phyloP scores from a whole-genome alignment of 1,140 invertebrate genomes.

The Octopus sinensis region DNA sequence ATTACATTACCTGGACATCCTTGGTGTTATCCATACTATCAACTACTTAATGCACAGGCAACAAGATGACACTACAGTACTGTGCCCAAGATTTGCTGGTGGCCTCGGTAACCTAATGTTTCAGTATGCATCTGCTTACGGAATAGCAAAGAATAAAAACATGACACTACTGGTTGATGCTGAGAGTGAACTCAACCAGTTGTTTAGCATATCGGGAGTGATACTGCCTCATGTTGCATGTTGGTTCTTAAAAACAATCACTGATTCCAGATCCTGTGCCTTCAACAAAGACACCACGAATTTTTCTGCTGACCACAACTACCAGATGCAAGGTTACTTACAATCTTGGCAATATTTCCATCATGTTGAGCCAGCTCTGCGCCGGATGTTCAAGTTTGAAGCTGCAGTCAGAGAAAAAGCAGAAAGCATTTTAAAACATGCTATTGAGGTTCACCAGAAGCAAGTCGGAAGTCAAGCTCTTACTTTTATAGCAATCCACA shows the following conservation, averaged over 20 bases:
- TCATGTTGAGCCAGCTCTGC: constrained; percentile 17
- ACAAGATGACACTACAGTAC: constrained; percentile 9
- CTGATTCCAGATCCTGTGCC: constrained; percentile 20
- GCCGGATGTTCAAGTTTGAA: constrained; percentile 25
- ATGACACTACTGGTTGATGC: constrained; percentile 12
- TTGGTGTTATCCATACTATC: not conserved
- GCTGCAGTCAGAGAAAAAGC: constrained; percentile 14
- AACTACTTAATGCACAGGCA: not conserved
- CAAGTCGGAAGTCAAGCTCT: not conserved
- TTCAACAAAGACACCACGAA: constrained; percentile 22
- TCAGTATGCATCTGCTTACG: constrained; percentile 28
- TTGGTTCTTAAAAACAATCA: not conserved
- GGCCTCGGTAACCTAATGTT: constrained; percentile 34
- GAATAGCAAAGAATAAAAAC: constrained; percentile 22
- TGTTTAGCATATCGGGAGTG: not conserved
- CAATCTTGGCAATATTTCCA: constrained; percentile 35
- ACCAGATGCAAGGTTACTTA: constrained; percentile 21
- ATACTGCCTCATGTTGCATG: not conserved
- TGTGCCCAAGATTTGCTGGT: constrained; percentile 27
- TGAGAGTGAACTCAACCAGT: not conserved
- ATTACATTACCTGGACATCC: not conserved
- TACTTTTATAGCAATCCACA: constrained; percentile 28
- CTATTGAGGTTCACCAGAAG: constrained; percentile 12
- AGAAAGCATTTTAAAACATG: constrained; percentile 13
- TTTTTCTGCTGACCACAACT: constrained; percentile 14